A percentile compares a stretch with the other conserved stretches of the same genome.
These are phyloP conservation scores for Cetoscarus ocellatus DNA, from an alignment of 2,797 vertebrate genomes.

Conservation along the genomic window DNA sequence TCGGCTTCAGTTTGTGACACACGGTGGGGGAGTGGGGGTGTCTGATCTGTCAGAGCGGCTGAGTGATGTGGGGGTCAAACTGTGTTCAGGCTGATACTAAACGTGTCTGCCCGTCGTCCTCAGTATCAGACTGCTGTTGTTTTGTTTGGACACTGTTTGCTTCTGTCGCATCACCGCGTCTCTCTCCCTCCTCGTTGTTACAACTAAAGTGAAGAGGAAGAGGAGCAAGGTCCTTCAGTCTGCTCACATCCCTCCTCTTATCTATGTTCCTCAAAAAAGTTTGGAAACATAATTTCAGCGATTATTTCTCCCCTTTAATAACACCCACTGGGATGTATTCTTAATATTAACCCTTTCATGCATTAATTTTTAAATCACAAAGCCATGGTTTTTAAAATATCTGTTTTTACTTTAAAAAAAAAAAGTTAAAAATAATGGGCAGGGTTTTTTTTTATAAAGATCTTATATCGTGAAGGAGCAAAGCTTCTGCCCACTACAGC, in stretches of 20 bases:
- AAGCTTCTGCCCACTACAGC: too few relatives aligned
- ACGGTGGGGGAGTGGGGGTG: neutral
- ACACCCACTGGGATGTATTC: too few relatives aligned
- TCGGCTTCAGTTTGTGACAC: slow-evolving; percentile 15
- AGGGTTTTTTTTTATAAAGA: too few relatives aligned
- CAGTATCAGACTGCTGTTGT: slow-evolving; percentile 31
- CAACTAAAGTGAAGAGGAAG: slow-evolving; percentile 38
- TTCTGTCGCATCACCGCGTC: neutral
- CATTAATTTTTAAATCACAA: too few relatives aligned
- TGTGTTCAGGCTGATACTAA: slow-evolving; percentile 21
- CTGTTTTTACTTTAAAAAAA: too few relatives aligned
- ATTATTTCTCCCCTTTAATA: too few relatives aligned
- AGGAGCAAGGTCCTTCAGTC: slow-evolving; percentile 34
- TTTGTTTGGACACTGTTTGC: slow-evolving; percentile 32
- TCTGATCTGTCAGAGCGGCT: neutral
- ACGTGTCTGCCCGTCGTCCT: slow-evolving; percentile 31
- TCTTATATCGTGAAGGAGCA: too few relatives aligned
- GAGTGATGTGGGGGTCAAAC: slow-evolving; percentile 33
- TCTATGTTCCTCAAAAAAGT: too few relatives aligned
- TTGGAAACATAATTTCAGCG: too few relatives aligned
- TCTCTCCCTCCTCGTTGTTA: neutral
- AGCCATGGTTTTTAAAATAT: too few relatives aligned
- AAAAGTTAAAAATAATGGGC: too few relatives aligned
- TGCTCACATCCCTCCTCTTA: slow-evolving; percentile 25
- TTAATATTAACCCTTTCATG: too few relatives aligned